Evolutionary conservation across 2,113 vertebrate species (phyloP).

Genomic region (Hippocampus zosterae): DNA sequence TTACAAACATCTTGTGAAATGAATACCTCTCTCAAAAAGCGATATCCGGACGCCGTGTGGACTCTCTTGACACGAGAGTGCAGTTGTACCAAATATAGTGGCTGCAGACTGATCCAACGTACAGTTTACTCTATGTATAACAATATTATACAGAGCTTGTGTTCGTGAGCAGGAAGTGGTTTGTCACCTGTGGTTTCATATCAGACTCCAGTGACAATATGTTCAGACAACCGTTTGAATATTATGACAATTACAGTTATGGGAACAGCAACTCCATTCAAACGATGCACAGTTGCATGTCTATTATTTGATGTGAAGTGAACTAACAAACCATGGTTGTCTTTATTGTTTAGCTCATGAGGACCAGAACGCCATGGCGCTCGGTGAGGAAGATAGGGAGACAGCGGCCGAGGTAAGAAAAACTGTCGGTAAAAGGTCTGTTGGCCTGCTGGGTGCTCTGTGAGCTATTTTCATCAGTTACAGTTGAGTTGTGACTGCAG

Average conservation of each 20-base stretch:
- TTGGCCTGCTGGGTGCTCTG: conserved; percentile 26
- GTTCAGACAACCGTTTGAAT: conserved; percentile 10
- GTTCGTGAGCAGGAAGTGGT: conserved; percentile 74
- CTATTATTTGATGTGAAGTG: background rate
- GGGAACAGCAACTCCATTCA: background rate
- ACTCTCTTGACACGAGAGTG: background rate
- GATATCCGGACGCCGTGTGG: too few relatives aligned
- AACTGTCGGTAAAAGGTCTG: conserved; percentile 6
- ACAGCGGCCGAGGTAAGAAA: conserved; percentile 36
- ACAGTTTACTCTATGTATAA: conserved; percentile 11
- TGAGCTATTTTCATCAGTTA: conserved; percentile 44
- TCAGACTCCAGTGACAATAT: conserved; percentile 58
- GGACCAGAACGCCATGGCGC: conserved; percentile 40
- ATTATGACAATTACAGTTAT: background rate
- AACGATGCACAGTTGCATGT: background rate
- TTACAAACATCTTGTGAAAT: background rate
- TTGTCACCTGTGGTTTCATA: conserved; percentile 76
- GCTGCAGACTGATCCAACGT: background rate
- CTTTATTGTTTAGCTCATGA: conserved; percentile 42
- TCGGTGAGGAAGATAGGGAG: conserved; percentile 36
- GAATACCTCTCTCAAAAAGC: background rate
- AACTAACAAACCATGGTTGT: background rate
- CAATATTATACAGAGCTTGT: conserved; percentile 62
- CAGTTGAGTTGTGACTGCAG: conserved; percentile 50
- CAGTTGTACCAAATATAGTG: background rate